Base-by-base conservation (phyloP, 2,888 invertebrate species). In the Eremobia ochroleuca region DNA sequence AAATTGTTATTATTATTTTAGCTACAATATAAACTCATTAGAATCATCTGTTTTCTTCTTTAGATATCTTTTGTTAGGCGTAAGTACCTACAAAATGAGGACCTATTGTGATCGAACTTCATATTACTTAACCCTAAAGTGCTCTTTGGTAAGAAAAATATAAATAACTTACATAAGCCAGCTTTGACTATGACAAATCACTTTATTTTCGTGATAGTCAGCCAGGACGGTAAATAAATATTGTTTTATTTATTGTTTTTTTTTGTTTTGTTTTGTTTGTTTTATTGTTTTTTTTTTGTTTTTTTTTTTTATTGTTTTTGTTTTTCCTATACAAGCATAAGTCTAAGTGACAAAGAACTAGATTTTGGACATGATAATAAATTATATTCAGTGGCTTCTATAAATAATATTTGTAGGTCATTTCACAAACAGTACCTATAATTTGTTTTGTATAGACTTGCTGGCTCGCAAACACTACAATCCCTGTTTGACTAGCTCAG, bases 361-460 rank as follows among this genome's bases (percentile, higher is more conserved):
- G 52, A 46, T 18, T 55, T 69, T 46, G n/a, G n/a, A n/a, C 46
- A 40, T 46, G 64, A 49, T 34, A 59, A 68, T 83, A 83, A 82
- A 77, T 72, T 25, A 15, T 77, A 55, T 69, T 72, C 37, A 25
- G 31, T 65, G 46, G 15, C 52, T 46, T 61, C n/a, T 28, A 49
- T 34, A 59, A 68, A 43, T 58, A 64, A n/a, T 58, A 40, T 61
- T 46, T 61, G 40, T 55, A 28, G 66, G 79, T n/a, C 52, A 46
- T 65, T 61, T 61, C 21, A 77, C 34, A 59, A 40, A 59, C n/a
- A 62, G 2, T 25, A 69, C n/a, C n/a, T n/a, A n/a, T n/a, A n/a
- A n/a, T n/a, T n/a, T 74, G 43, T 43, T 34, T 43, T 25, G 6
- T 74, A 59, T 46, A 31, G 40, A 62, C 31, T 49, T 49, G 67